Evolutionary conservation across 2,113 vertebrate genomes (phyloP), one percentile per base, ranked within the genome.

Genomic region (Pseudolaguvia tuberculata): DNA sequence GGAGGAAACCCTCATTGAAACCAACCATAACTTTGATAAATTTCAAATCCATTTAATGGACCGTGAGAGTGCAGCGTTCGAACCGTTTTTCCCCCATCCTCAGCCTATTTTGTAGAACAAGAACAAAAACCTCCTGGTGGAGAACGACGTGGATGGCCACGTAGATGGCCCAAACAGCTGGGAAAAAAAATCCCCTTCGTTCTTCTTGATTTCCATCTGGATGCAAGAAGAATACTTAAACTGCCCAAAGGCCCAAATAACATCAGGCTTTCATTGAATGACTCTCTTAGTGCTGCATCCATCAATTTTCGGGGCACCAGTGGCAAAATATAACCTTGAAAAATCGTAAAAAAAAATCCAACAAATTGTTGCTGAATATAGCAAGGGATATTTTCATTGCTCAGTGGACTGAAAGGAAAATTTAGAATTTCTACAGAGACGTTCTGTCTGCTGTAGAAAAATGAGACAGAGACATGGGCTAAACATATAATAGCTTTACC

Each of bases 271-370:
- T 61, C 7, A 7, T 14, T 62, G 50, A 70, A 25, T 63, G 68
- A 70, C 52, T 77, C 75, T 63, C 47, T 77, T 29, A 70, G 57
- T 63, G 67, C 58, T n/a, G n/a, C 50, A 62, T 77, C 57, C 57
- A 47, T 76, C 75, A 77, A 18, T 63, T 62, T 25, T 47, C 39
- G 17, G 18, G 68, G 57, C 67, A 77, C 67, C 67, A 62, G 75
- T 77, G 29, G 48, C n/a, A 47, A 29, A 61, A 77, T 70, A 70
- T 53, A 70, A 77, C 75, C 75, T 77, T 70, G 75, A 77, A 70
- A 31, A 47, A 35, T 4, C 3, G 6, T 3, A 42, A 42, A 42
- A 53, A 70, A 29, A 27, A 29, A 47, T 52, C 48, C 48, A 45
- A 52, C 67, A 77, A 70, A 70, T 70, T 62, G 51, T 58, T 62